Evolutionary conservation across 2,888 invertebrate genomes (phyloP), one percentile per base, ranked within the genome.

Genomic region (Habrosyne pyritoides): DNA sequence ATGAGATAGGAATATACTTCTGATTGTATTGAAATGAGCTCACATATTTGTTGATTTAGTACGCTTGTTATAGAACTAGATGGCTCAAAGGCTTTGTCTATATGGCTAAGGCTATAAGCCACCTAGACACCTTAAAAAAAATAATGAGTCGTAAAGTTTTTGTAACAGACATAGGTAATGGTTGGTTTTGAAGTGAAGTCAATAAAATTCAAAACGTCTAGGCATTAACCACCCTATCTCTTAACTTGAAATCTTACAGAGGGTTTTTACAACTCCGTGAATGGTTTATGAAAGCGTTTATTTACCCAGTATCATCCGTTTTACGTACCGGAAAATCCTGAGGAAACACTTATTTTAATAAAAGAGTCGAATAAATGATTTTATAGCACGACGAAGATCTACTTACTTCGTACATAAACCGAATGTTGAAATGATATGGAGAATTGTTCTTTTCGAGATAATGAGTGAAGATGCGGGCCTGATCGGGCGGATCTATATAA

Each of bases 151-250:
- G 8, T 42, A n/a, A 14, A n/a, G 6, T 18, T 42, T 18, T 42
- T 18, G 42, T 42, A 8, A 18, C 7, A 42, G 42, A 42, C 18
- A 18, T 18, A 18, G 18, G 18, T 18, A 42, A 42, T 42, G 42
- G 8, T 36, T 14, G n/a, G 14, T 36, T 36, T 36, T 36, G 36
- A 36, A 36, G 36, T 36, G 36, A 36, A 7, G 14, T n/a, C 6
- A 36, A 14, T 36, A 36, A 36, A 36, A 36, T 36, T 36, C 6
- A 12, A 42, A 42, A 18, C 6, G 42, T 42, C 42, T 18, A 42
- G 42, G 14, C 42, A 42, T 42, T n/a, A 42, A 18, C 42, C 42
- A n/a, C 42, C 18, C n/a, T 42, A 42, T 42, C 42, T 42, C 42
- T 18, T 42, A 14, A 42, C 42, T 42, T 14, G 42, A 42, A 42